Evolutionary conservation across 2,888 invertebrate species (phyloP).

Genomic region (Sussaba pulchella): DNA sequence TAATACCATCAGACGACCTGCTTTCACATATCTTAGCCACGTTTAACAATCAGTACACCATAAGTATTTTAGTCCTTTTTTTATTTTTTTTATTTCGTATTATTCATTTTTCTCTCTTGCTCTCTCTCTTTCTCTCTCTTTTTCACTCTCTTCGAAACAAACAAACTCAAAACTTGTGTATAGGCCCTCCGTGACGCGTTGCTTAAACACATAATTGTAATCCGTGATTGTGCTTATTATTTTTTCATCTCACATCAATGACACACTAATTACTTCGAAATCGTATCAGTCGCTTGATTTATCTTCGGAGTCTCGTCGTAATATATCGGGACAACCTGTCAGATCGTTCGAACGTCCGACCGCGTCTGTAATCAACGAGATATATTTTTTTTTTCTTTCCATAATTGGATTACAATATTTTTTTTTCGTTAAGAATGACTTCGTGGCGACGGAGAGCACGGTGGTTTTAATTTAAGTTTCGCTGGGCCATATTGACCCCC

Average conservation of each 20-base stretch:
- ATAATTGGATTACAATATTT: constrained; percentile 31
- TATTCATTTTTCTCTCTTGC: constrained; percentile 50
- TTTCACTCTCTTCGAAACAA: constrained; percentile 56
- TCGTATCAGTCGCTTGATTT: constrained; percentile 43
- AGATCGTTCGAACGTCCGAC: constrained; percentile 19
- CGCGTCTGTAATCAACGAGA: constrained; percentile 25
- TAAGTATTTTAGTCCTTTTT: constrained; percentile 67
- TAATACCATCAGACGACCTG: constrained; percentile 77
- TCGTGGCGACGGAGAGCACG: constrained; percentile 38
- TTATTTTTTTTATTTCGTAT: constrained; percentile 50
- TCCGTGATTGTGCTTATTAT: constrained; percentile 44
- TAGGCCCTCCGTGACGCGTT: not conserved
- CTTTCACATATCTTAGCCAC: constrained; percentile 71
- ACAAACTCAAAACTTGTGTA: constrained; percentile 62
- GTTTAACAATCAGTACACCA: constrained; percentile 79
- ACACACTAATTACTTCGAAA: constrained; percentile 45
- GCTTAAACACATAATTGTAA: constrained; percentile 34
- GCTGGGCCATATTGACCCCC: constrained; percentile 37
- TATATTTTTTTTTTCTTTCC: constrained; percentile 21
- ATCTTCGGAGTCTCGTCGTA: constrained; percentile 13
- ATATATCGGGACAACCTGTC: constrained; percentile 39
- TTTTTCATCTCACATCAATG: not conserved
- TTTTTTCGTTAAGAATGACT: constrained; percentile 18
- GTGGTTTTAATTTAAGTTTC: constrained; percentile 28
- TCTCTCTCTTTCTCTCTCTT: constrained; percentile 42